Evolutionary conservation across 2,113 vertebrate genomes (phyloP), one percentile per base, ranked within the genome.

Genomic region (Anhinga anhinga): DNA sequence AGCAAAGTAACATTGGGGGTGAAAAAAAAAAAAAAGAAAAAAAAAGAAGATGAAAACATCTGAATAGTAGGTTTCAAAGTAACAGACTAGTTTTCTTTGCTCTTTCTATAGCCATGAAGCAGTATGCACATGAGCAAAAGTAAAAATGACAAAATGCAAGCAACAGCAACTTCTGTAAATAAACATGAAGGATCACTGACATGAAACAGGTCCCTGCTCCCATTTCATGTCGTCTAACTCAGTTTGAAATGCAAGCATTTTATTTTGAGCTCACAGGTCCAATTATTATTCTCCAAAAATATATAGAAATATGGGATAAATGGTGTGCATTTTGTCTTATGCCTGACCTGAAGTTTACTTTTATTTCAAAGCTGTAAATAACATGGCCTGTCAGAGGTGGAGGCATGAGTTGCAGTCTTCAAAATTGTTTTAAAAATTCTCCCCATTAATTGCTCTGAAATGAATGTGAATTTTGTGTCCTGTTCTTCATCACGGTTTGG

Each of bases 121-220:
- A 9, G 49, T 92, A 76, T 5, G 9, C 45, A 80, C 26, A 29
- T 50, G 18, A 95, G 66, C 86, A 92, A 95, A 95, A 83, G 27
- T 49, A 84, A 92, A 96, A 95, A 91, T 22, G 38, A 34, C 27
- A 82, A 94, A 96, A 90, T 71, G 47, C 47, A 94, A 52, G 47
- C 56, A 73, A 45, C 47, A 89, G 71, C 58, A 92, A 76, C 26
- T 83, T 80, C 50, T 88, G 56, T 81, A 81, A 93, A 93, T 78
- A 96, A 97, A 92, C 56, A 85, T 66, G 72, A 89, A 94, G 81
- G 27, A 53, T 61, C 49, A 63, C 32, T 72, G 81, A 70, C 82
- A 80, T 71, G 42, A 95, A 96, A 61, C 56, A 88, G 38, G 65
- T 88, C 59, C 22, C 42, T 59, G 45, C 21, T 90, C 40, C 65